Evolutionary conservation across 2,113 vertebrate species (phyloP).

Genomic region (Ammodytes dubius): DNA sequence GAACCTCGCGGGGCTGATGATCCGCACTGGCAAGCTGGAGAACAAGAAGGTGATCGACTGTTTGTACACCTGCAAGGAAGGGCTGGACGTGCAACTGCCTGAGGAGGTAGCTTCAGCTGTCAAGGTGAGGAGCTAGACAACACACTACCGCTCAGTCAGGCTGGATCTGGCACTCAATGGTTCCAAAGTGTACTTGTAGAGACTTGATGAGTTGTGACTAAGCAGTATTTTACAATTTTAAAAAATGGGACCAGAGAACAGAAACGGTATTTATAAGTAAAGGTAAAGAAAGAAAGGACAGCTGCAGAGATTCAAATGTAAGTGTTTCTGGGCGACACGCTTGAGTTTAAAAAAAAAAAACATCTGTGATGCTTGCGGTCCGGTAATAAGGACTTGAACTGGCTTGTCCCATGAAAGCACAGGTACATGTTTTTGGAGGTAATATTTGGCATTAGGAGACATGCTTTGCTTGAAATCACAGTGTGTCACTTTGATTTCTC

Average conservation of each 20-base stretch:
- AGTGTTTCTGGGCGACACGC: too few relatives aligned
- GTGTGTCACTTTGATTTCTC: constrained; percentile 1
- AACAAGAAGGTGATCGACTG: constrained; percentile 99
- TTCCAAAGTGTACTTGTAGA: not conserved
- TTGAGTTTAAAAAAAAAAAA: too few relatives aligned
- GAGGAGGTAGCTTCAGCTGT: constrained; percentile 88
- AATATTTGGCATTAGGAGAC: not conserved
- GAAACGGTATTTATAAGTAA: not conserved
- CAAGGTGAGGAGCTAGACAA: constrained; percentile 86
- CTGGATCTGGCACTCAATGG: not conserved
- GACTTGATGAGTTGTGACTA: not conserved
- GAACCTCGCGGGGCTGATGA: constrained; percentile 93
- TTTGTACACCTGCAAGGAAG: constrained; percentile 98
- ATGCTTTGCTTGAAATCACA: not conserved
- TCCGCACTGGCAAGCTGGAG: constrained; percentile 94
- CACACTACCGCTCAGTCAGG: not conserved
- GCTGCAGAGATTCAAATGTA: too few relatives aligned
- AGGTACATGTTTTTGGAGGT: not conserved
- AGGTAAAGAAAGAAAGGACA: not conserved
- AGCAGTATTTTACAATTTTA: not conserved
- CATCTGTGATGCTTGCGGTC: too few relatives aligned
- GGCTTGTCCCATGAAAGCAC: not conserved
- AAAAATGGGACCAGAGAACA: not conserved
- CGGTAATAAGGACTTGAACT: not conserved
- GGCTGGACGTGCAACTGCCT: constrained; percentile 90